Evolutionary conservation across 2,113 vertebrate species (phyloP).

Genomic region (Syngnathus scovelli): DNA sequence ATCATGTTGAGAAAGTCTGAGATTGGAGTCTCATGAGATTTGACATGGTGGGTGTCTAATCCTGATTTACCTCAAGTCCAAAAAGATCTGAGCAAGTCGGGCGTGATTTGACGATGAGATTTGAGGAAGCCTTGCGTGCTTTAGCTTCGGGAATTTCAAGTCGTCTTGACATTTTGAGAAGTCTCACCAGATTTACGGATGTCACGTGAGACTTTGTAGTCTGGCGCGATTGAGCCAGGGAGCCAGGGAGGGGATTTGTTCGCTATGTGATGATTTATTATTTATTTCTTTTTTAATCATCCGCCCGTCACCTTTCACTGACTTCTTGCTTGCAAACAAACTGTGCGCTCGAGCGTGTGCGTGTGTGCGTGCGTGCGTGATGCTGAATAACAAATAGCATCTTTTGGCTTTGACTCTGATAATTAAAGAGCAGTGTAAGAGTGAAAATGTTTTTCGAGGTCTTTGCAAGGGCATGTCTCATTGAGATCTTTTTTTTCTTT

Average conservation of each 20-base stretch:
- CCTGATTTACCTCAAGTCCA: no score
- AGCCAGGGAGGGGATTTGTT: constrained; percentile 22
- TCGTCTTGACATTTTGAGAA: not conserved
- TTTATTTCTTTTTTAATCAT: constrained; percentile 22
- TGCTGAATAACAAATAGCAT: not conserved
- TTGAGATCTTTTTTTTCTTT: not conserved
- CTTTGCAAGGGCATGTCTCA: not conserved
- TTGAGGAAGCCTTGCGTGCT: not conserved
- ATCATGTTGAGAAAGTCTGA: no score
- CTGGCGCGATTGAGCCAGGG: no score
- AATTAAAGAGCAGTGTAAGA: not conserved
- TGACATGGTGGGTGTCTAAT: no score
- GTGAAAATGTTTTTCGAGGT: not conserved
- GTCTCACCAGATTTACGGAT: not conserved
- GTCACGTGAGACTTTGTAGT: not conserved
- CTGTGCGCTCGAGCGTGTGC: not conserved
- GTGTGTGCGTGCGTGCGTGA: not conserved
- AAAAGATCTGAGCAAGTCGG: not conserved
- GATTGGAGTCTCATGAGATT: no score
- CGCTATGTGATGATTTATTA: constrained; percentile 24
- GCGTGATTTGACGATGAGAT: not conserved
- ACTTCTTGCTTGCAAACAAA: constrained; percentile 35
- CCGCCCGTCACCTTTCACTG: constrained; percentile 22
- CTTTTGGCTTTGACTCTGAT: not conserved
- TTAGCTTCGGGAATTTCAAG: no score